Conservation (phyloP, 2,113 vertebrate species). For the Eolophus roseicapilla region DNA sequence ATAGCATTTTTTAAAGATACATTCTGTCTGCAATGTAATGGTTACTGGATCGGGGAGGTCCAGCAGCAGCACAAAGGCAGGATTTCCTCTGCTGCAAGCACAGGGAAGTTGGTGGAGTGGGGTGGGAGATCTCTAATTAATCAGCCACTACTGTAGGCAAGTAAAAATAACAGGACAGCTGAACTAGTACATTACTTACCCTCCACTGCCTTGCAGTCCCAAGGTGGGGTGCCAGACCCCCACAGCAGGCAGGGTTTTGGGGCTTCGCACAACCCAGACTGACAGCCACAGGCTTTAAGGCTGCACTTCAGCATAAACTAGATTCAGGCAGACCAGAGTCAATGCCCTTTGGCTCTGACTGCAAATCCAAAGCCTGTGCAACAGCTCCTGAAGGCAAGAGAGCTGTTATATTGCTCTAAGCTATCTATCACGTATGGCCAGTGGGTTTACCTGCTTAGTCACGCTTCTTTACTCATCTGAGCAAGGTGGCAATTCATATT, state of each 20-base stretch:
- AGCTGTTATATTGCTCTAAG: background rate
- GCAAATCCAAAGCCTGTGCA: background rate
- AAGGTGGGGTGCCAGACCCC: background rate
- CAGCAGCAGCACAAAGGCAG: background rate
- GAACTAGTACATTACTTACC: background rate
- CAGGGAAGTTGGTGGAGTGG: background rate
- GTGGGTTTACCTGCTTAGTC: background rate
- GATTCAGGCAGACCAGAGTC: background rate
- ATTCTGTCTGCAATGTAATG: background rate
- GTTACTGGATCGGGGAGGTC: background rate
- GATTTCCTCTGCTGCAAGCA: background rate
- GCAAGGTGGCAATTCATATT: background rate
- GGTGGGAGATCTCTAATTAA: background rate
- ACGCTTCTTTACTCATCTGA: background rate
- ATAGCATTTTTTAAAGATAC: background rate
- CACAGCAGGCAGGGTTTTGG: rapidly evolving
- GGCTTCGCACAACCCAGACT: rapidly evolving
- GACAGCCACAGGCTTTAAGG: background rate
- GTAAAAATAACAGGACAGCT: background rate
- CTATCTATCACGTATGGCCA: rapidly evolving
- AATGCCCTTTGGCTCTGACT: background rate
- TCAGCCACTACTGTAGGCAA: background rate
- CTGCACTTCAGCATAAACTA: background rate
- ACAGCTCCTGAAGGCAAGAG: background rate
- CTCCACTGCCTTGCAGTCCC: background rate